Base-by-base conservation (phyloP, 2,888 invertebrate genomes). In the Stramonita haemastoma region DNA sequence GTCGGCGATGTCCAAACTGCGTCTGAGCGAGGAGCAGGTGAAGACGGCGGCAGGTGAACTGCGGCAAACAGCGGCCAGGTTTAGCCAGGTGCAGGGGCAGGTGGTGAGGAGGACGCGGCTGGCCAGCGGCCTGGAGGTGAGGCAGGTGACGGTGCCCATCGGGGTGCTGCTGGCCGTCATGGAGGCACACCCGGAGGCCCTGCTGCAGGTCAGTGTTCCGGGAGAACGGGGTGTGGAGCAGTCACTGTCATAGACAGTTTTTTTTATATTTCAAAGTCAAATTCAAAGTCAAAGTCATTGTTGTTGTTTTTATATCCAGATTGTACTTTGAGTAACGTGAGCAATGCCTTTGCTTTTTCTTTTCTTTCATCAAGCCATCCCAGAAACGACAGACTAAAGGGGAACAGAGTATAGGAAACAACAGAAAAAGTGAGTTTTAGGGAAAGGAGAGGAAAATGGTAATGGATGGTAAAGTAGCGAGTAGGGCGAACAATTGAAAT, bases 161-260 rank as follows among this genome's bases (percentile, higher is more conserved):
- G 99, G 99, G 11, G 99, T 99, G 0, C 96, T 99, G 13, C 96
- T 99, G 94, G 99, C 99, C 77, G 99, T 99, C 94, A 99, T 99
- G 96, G 99, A 99, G 96, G 98, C 99, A 0, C 97, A 99, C 89
- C 99, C 99, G 15, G 99, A 99, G 96, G 99, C 99, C 87, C 96
- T 99, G 90, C 99, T 99, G 0, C 97, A 97, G 96, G 97, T 97
- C 94, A 88, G 19, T 13, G 34, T 2, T 11, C 2, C 5, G 73
- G n/a, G 73, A 8, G 15, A 17, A 36, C 4, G 4, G 36, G 81
- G 22, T 36, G 36, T 8, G 81, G 34, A 36, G 19, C 22, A 26
- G 22, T 36, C 22, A 83, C 4, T 2, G 66, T 66, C 26, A 66
- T 6, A 66, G 26, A 66, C 5, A 66, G 13, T 66, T 66, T 66